Conservation (phyloP, 2,113 vertebrate species). For the Ptychochromis oligacanthus region DNA sequence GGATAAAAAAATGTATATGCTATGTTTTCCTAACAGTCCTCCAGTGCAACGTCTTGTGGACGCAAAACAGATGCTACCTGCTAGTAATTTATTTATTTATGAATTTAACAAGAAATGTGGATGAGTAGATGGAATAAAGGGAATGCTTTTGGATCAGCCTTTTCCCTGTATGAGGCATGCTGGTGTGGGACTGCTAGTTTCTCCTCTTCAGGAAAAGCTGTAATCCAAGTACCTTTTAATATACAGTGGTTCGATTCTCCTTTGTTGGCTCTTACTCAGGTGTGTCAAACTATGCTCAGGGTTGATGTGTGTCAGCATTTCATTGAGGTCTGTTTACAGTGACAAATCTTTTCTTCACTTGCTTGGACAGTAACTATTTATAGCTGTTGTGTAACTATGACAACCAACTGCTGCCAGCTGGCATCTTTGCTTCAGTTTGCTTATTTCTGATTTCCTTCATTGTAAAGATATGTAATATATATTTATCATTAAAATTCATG, state of each 20-base stretch:
- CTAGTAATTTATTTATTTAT: background rate
- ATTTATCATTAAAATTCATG: background rate
- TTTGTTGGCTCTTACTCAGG: background rate
- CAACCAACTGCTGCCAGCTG: background rate
- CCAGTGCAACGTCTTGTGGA: no score
- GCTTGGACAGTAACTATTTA: background rate
- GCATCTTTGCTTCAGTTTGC: background rate
- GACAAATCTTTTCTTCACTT: slow-evolving; percentile 1
- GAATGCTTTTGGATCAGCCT: background rate
- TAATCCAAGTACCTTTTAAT: background rate
- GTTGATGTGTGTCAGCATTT: background rate
- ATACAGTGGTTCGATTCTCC: background rate
- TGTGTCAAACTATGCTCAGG: background rate
- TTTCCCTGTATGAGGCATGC: background rate
- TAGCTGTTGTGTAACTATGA: background rate
- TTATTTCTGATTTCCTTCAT: background rate
- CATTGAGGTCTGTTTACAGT: background rate
- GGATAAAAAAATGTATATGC: no score
- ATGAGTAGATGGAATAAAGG: background rate
- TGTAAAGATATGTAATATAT: background rate
- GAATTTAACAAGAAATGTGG: background rate
- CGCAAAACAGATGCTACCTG: background rate
- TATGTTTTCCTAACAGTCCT: no score
- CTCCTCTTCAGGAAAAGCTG: background rate
- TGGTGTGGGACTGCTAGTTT: background rate